Base-by-base conservation (phyloP, 2,888 invertebrate species). In the Cepaea hortensis region DNA sequence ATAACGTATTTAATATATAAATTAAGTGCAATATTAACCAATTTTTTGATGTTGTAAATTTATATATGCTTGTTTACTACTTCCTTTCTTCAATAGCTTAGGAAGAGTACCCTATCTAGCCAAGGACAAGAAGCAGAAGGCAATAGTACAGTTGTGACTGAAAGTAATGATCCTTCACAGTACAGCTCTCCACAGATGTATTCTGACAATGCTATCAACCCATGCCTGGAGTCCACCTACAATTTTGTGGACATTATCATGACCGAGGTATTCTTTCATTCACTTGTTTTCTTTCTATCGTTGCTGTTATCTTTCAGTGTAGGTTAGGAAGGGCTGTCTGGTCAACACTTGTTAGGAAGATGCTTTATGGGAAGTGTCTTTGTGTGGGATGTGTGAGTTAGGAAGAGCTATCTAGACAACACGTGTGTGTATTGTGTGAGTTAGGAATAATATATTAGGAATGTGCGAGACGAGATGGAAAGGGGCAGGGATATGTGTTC, bases 141-240 rank as follows among this genome's bases (percentile, higher is more conserved):
- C 2, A 88, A n/a, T 68, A 86, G 0, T n/a, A 84, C 84, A 9
- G 11, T 55, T 20, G 76, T 90, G 35, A 23, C 81, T 13, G 90
- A 90, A 20, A 77, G n/a, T 3, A 77, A 72, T 5, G 89, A 90
- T 62, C 35, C 75, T 1, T 89, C 89, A 9, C 23, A 77, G 18
- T 89, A 90, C 84, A 73, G 84, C 9, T 72, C 89, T 3, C 80
- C 89, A 3, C 89, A 90, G 81, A 84, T 87, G 84, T 90, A 87
- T 82, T 84, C 88, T 6, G 89, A 90, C 81, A 89, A 90, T 73
- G 88, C 89, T 46, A 87, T 89, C 61, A 90, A 90, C 82, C 89
- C 89, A 3, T 90, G 90, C 85, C 84, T 88, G 61, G 82, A 88
- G 20, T 87, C 88, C 35, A 86, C 86, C 11, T 90, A 89, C 81